Base-by-base conservation (phyloP, 1,140 invertebrate species). In the Dryas iulia region DNA sequence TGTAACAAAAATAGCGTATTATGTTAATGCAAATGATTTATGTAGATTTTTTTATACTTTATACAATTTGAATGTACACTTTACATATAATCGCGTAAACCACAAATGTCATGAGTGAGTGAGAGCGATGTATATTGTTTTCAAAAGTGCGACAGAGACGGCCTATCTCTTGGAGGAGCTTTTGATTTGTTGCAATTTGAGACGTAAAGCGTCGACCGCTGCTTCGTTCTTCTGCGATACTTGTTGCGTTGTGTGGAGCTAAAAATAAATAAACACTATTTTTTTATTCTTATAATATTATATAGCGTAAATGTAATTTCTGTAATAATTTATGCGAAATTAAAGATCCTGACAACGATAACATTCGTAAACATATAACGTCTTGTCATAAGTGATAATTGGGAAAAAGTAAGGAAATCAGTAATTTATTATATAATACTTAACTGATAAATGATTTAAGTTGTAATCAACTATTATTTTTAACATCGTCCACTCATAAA, bases 121-220 rank as follows among this genome's bases (percentile, higher is more conserved):
- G 65, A 68, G 65, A 56, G 35, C 56, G 60, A 31, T 35, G 30
- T 23, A 63, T 59, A 25, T 64, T 52, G 23, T 47, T 47, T 60
- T 24, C 59, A 53, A 26, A 18, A 21, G 60, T 30, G 35, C 11
- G 59, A 63, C 11, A 10, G 62, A 28, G 63, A 66, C 8, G 57
- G 59, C 33, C 68, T 92, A 92, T 92, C 90, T 92, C 71, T 91
- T 92, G 56, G 90, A 88, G 11, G 86, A 89, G 71, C 90, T 92
- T 69, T 92, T 92, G 76, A 92, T 91, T 74, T 92, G 90, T 76
- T 92, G 92, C 21, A 92, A 68, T 71, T 92, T 92, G 52, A 91
- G 86, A 31, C 91, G 81, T n/a, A 92, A 68, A 2, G 85, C 84
- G 75, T 92, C 90, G 33, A 92, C 90, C 0, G 82, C 90, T 0